phyloP scores from a whole-genome alignment of 2,113 vertebrate genomes.

The Mesoclemmys tuberculata region DNA sequence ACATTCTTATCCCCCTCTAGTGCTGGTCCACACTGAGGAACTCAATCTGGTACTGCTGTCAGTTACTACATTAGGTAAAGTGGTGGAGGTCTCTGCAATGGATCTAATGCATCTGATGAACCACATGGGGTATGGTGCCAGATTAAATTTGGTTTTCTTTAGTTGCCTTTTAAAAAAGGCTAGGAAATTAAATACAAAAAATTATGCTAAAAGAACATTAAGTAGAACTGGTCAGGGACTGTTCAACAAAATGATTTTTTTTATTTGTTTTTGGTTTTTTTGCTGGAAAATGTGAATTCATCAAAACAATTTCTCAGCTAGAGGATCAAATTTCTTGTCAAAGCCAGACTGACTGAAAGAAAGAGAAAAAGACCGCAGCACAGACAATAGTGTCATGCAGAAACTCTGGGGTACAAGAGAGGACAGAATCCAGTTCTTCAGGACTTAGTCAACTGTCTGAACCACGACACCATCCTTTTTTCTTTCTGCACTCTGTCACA shows the following conservation, averaged over 20 bases:
- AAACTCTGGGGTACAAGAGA: neutral
- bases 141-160: no score
- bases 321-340: no score
- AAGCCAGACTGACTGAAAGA: no score
- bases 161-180: no score
- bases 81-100: neutral
- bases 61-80: neutral
- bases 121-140: no score
- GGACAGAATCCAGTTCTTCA: neutral
- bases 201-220: neutral
- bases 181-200: neutral
- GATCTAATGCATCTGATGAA: neutral
- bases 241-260: neutral
- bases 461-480: neutral
- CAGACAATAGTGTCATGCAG: neutral
- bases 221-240: neutral
- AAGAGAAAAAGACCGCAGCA: neutral
- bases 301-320: no score
- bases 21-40: neutral
- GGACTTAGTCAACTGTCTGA: neutral
- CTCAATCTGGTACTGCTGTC: neutral
- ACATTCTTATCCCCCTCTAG: neutral
- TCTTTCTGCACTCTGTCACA: neutral
- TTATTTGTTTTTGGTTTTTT: neutral
- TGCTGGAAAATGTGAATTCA: no score